A percentile compares a stretch with the other conserved stretches of the same genome.
These are phyloP conservation scores for Willisornis vidua DNA, from an alignment of 2,113 vertebrate species.

Conservation along the genomic window DNA sequence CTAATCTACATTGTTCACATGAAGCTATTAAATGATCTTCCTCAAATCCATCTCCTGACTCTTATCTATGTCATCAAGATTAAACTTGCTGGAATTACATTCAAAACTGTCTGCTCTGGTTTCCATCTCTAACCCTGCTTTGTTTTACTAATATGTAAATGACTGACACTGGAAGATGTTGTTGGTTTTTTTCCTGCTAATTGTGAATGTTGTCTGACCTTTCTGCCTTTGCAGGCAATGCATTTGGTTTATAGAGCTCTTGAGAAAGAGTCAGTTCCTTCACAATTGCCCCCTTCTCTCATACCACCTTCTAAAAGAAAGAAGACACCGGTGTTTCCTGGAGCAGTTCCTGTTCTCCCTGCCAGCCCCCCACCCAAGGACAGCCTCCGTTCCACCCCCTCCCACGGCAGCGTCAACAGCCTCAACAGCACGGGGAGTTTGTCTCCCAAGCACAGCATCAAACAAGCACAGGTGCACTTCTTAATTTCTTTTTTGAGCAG, in stretches of 20 bases:
- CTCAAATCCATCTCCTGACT: not conserved
- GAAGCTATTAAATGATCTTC: not conserved
- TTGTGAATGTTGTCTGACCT: not conserved
- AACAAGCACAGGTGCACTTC: conserved; percentile 82
- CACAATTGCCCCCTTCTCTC: conserved; percentile 85
- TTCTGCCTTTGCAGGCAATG: conserved; percentile 85
- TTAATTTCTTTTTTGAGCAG: too few relatives aligned
- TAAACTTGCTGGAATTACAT: not conserved
- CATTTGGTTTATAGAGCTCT: conserved; percentile 96
- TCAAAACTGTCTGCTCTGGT: not conserved
- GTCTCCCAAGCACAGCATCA: conserved; percentile 91
- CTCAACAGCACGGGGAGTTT: conserved; percentile 90
- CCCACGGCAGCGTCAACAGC: conserved; percentile 92
- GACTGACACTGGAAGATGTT: not conserved
- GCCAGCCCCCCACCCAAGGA: conserved; percentile 92
- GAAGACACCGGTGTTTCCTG: conserved; percentile 80
- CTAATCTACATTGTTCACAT: not conserved
- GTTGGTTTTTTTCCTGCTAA: not conserved
- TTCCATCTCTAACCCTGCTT: not conserved
- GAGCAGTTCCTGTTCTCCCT: conserved; percentile 85
- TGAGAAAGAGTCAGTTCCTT: conserved; percentile 96
- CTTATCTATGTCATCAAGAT: not conserved
- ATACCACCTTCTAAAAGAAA: conserved; percentile 94
- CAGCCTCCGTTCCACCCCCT: conserved; percentile 92
- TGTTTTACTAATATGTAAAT: not conserved